A percentile compares a stretch with the other conserved stretches of the same genome.
Conservation (phyloP, 2,797 vertebrate genomes). For the Champsocephalus gunnari region DNA sequence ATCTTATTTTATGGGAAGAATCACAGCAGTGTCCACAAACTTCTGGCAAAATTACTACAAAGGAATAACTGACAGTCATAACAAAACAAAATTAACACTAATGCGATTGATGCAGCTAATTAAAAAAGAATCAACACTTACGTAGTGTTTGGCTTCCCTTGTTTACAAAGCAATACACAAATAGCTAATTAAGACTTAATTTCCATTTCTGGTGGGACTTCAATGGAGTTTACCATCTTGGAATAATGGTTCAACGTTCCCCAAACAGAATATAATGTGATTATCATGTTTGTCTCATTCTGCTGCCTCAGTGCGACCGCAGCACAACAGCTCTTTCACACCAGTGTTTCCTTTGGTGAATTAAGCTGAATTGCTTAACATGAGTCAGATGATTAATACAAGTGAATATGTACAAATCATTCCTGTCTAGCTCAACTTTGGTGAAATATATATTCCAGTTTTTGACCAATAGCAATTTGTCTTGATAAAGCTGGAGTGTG, state of each 20-base stretch:
- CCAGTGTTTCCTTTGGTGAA: not conserved
- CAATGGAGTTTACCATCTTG: constrained; percentile 19
- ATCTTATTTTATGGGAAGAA: not conserved
- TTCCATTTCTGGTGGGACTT: constrained; percentile 13
- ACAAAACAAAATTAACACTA: constrained; percentile 2
- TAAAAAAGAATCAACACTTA: constrained; percentile 12
- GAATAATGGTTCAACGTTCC: not conserved
- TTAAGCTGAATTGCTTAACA: not conserved
- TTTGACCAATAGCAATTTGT: no score
- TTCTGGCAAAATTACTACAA: not conserved
- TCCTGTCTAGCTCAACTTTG: no score
- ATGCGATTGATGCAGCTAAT: constrained; percentile 9
- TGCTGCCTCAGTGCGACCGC: constrained; percentile 5
- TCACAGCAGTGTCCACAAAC: not conserved
- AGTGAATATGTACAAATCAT: not conserved
- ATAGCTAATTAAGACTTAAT: constrained; percentile 11
- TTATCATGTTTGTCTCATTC: not conserved
- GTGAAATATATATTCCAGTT: not conserved
- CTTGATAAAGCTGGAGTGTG: no score
- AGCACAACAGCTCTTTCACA: constrained; percentile 1
- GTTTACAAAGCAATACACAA: not conserved
- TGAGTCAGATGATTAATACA: not conserved
- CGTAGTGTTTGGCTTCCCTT: not conserved
- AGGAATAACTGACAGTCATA: not conserved
- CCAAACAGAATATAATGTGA: not conserved